Evolutionary conservation across 2,113 vertebrate genomes (phyloP), one percentile per base, ranked within the genome.

Genomic region (Cyanistes caeruleus): DNA sequence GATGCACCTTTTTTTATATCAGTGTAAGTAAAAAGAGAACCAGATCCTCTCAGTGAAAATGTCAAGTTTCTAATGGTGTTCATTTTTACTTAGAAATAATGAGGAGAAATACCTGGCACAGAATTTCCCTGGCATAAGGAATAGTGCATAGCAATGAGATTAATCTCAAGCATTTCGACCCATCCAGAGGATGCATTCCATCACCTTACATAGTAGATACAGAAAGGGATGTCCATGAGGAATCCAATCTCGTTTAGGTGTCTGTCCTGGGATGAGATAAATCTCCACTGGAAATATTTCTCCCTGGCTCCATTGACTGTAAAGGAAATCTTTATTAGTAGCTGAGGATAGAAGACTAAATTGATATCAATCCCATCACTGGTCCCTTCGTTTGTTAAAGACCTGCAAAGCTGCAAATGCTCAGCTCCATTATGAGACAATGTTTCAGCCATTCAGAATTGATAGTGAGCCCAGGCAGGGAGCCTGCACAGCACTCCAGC

Each of bases 31-130:
- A 93, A 92, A 85, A 70, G 75, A 77, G 59, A 95, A 80, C 23
- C 60, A 95, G 68, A 39, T 35, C 35, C 20, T 90, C 67, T 69
- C 44, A 49, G 48, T 73, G 84, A 80, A 96, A 96, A 93, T 92
- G 69, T 82, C 63, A 74, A 22, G 27, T 75, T 80, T 87, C 25
- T 94, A 82, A 85, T 88, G n/a, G 59, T 33, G 18, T 72, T 93
- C 76, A 49, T 83, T 95, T 90, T 93, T 75, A 91, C 35, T 72
- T 49, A 44, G 62, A 94, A 94, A 96, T 93, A 77, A 84, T 70
- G 64, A 94, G 64, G 48, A 80, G 30, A 79, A 86, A 59, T 88
- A 91, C 44, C 64, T 95, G 76, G 80, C 68, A 88, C 27, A 41
- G 39, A 86, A 60, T 78, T 94, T 85, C 14, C 56, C 60, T 70